Evolutionary conservation across 2,888 invertebrate genomes (phyloP).

Genomic region (Lydus trimaculatus): DNA sequence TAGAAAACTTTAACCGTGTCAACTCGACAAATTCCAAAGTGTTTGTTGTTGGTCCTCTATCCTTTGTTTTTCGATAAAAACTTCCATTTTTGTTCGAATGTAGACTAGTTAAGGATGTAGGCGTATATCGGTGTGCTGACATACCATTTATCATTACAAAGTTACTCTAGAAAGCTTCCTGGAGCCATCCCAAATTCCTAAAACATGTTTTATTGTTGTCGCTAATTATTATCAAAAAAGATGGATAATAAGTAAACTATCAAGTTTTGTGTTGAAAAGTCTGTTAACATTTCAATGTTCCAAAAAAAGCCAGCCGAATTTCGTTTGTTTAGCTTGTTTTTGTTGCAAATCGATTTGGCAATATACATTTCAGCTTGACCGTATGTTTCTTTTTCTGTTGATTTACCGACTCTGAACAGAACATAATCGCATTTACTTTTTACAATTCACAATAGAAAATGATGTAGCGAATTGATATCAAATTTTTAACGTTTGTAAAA

Average conservation of each 20-base stretch:
- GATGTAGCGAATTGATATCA: background rate
- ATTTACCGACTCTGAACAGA: background rate
- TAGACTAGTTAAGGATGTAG: background rate
- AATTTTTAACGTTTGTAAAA: background rate
- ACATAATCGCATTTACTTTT: background rate
- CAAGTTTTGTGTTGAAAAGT: background rate
- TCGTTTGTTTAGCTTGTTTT: background rate
- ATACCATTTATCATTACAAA: background rate
- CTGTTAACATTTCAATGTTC: background rate
- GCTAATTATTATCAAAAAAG: background rate
- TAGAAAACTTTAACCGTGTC: constrained; percentile 24
- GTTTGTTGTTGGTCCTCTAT: background rate
- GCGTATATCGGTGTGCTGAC: background rate
- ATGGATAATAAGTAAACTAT: background rate
- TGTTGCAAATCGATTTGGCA: background rate
- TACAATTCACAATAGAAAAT: background rate
- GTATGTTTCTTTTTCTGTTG: background rate
- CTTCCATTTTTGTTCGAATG: background rate
- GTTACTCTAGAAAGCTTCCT: background rate
- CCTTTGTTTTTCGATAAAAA: background rate
- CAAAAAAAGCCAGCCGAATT: background rate
- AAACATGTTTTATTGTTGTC: background rate
- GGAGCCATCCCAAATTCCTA: background rate
- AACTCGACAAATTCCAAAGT: constrained; percentile 19
- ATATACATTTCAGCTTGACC: background rate